A percentile compares a stretch with the other conserved stretches of the same genome.
Evolutionary conservation across 2,888 invertebrate genomes (phyloP).

Genomic region (Himalopsyche japonica): DNA sequence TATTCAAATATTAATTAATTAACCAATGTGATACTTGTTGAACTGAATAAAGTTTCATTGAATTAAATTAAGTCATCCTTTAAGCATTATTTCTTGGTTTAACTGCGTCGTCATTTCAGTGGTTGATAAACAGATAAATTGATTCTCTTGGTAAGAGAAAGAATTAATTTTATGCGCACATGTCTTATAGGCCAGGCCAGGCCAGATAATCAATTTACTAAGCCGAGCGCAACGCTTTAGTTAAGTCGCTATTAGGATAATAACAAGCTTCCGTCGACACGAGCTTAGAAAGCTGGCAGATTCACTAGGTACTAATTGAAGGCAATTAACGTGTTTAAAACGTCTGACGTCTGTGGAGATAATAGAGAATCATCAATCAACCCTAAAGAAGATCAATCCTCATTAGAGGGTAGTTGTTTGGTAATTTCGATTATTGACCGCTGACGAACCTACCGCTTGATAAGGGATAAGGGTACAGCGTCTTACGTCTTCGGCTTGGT

Average conservation of each 20-base stretch:
- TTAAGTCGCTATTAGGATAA: not conserved
- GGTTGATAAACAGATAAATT: too few relatives aligned
- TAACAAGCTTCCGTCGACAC: not conserved
- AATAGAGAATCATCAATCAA: not conserved
- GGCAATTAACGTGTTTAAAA: not conserved
- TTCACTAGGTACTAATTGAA: not conserved
- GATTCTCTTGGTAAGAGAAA: not conserved
- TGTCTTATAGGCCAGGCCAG: too few relatives aligned
- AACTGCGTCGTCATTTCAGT: too few relatives aligned
- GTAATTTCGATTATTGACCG: slow-evolving; percentile 13
- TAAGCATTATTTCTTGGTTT: too few relatives aligned
- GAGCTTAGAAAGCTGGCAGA: not conserved
- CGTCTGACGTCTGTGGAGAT: not conserved
- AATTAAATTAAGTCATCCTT: too few relatives aligned
- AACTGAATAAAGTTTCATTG: too few relatives aligned
- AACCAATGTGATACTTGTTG: too few relatives aligned
- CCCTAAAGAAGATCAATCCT: not conserved
- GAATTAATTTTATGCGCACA: not conserved
- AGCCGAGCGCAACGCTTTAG: not conserved
- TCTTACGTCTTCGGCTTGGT: not conserved
- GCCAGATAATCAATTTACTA: slow-evolving; percentile 3
- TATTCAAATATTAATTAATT: too few relatives aligned
- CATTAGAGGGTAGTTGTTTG: not conserved
- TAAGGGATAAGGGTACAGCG: not conserved
- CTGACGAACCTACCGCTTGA: not conserved